Percentiles rank a stretch among this genome's conserved stretches.
These are phyloP conservation scores for Atherinosoma microstoma DNA, from an alignment of 2,797 vertebrate species.

Conservation along the genomic window DNA sequence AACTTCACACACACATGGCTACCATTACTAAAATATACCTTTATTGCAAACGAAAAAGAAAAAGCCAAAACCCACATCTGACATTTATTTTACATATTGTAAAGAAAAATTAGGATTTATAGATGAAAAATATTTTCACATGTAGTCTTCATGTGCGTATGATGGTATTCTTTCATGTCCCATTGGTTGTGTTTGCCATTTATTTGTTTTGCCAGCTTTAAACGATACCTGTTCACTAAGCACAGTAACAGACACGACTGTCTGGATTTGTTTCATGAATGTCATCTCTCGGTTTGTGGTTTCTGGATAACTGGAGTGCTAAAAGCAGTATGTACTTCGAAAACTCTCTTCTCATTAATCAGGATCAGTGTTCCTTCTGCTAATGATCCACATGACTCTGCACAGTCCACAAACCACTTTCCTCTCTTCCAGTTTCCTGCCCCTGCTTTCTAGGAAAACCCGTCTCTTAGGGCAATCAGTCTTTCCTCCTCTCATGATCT, in stretches of 20 bases:
- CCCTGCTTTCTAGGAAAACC: slow-evolving; percentile 84
- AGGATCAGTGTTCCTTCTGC: slow-evolving; percentile 75
- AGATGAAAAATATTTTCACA: not conserved
- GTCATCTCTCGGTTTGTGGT: slow-evolving; percentile 49
- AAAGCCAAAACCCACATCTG: not conserved
- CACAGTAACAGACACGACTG: slow-evolving; percentile 17
- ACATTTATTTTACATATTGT: slow-evolving; percentile 6
- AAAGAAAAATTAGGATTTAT: not conserved
- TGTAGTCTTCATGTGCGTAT: not conserved
- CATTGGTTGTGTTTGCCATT: not conserved
- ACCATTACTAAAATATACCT: no score
- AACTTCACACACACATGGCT: no score
- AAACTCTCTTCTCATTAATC: slow-evolving; percentile 79
- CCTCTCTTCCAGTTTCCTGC: slow-evolving; percentile 48
- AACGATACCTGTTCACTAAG: slow-evolving; percentile 7
- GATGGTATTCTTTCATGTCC: not conserved
- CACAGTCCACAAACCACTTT: slow-evolving; percentile 70
- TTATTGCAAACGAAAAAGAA: not conserved
- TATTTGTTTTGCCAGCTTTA: not conserved
- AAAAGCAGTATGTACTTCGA: slow-evolving; percentile 67
- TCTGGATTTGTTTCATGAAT: slow-evolving; percentile 26
- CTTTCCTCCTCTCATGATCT: slow-evolving; percentile 65
- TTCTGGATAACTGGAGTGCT: slow-evolving; percentile 60
- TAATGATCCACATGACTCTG: slow-evolving; percentile 80
- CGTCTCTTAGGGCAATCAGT: slow-evolving; percentile 58